phyloP scores from a whole-genome alignment of 2,888 invertebrate genomes.

The Salticus scenicus region DNA sequence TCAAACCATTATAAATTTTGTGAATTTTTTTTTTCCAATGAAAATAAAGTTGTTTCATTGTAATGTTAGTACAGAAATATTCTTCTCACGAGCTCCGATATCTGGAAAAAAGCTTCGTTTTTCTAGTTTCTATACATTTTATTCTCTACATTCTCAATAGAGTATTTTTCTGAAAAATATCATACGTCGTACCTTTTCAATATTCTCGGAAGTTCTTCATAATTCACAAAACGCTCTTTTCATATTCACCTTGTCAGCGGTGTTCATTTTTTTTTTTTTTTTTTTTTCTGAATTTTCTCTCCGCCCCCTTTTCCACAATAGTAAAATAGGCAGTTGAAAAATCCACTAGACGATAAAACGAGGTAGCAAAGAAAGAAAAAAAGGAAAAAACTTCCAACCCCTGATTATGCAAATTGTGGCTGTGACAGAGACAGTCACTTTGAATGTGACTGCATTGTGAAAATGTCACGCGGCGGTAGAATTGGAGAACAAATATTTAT shows the following conservation, averaged over 20 bases:
- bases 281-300: too few relatives aligned
- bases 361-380: neutral
- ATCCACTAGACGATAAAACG: neutral
- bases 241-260: conserved; percentile 52
- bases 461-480: neutral
- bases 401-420: conserved; percentile 50
- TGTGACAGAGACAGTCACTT: conserved; percentile 4
- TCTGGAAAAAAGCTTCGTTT: too few relatives aligned
- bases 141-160: too few relatives aligned
- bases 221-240: conserved; percentile 21
- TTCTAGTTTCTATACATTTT: too few relatives aligned
- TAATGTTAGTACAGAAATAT: too few relatives aligned
- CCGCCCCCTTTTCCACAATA: too few relatives aligned
- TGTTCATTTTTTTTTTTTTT: too few relatives aligned
- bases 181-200: neutral
- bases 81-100: too few relatives aligned
- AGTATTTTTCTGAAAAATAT: neutral
- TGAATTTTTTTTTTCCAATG: too few relatives aligned
- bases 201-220: neutral
- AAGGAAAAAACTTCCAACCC: conserved; percentile 8
- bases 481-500: neutral
- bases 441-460: neutral
- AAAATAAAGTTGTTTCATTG: too few relatives aligned
- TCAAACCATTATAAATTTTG: too few relatives aligned
- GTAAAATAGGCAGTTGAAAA: neutral